Percentiles rank a stretch among this genome's conserved stretches.
Conservation (phyloP, 2,113 vertebrate genomes). For the Stictonetta naevosa region DNA sequence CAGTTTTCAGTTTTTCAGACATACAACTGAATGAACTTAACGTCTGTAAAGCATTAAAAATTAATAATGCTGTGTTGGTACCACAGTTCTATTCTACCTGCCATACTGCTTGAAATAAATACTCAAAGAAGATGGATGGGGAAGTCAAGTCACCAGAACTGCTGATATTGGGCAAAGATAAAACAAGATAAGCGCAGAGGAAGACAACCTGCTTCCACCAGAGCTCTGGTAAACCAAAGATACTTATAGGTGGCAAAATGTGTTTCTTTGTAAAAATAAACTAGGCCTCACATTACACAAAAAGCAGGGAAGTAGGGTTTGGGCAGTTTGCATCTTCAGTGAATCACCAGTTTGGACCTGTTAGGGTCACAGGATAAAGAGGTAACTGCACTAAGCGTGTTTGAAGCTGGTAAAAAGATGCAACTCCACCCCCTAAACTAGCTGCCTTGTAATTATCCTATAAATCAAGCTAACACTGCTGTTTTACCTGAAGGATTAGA, state of each 20-base stretch:
- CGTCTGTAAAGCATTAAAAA: not conserved
- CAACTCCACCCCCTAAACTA: not conserved
- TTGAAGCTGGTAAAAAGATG: not conserved
- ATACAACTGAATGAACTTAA: fast-evolving
- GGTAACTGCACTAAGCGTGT: fast-evolving
- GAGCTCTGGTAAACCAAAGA: not conserved
- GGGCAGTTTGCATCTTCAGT: not conserved
- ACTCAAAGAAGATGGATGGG: not conserved
- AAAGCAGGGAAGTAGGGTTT: not conserved
- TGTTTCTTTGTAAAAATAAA: not conserved
- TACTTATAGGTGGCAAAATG: not conserved
- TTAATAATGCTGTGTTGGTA: not conserved
- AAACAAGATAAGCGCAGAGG: not conserved
- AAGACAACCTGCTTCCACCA: not conserved
- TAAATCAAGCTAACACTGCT: not conserved
- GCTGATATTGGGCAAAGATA: not conserved
- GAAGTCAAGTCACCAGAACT: not conserved
- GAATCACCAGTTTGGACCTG: not conserved
- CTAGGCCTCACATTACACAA: not conserved
- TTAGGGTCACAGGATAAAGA: not conserved
- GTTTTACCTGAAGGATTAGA: conserved; percentile 91
- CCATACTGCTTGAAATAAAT: not conserved
- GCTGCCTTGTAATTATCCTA: not conserved
- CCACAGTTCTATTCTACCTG: not conserved
- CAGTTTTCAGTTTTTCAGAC: not conserved